Percentiles rank a stretch among this genome's conserved stretches.
Conservation (phyloP, 2,113 vertebrate genomes). For the Muntiacus reevesi region DNA sequence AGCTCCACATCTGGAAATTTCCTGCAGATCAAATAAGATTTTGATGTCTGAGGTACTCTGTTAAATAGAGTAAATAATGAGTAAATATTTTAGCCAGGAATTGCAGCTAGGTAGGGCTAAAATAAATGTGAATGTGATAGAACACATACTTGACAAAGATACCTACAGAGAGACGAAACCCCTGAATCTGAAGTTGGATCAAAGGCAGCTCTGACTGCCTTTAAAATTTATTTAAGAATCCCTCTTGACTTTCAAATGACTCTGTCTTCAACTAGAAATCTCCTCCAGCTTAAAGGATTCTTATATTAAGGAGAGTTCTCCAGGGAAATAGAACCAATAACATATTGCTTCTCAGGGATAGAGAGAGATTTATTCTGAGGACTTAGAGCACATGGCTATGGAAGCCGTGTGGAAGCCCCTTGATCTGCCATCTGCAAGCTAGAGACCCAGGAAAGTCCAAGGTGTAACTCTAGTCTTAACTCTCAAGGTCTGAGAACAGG, state of each 20-base stretch:
- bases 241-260: not conserved
- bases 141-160: not conserved
- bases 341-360: not conserved
- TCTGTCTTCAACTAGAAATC: not conserved
- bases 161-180: not conserved
- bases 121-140: not conserved
- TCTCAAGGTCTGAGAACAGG: not conserved
- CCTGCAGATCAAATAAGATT: not conserved
- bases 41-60: not conserved
- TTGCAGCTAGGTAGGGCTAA: not conserved
- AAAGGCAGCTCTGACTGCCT: not conserved
- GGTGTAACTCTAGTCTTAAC: not conserved
- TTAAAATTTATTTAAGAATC: constrained; percentile 1
- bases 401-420: not conserved
- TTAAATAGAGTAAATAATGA: constrained; percentile 3
- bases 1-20: not conserved
- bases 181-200: not conserved
- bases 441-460: not conserved
- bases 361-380: not conserved
- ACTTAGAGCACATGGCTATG: not conserved
- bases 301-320: not conserved
- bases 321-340: not conserved
- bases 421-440: not conserved
- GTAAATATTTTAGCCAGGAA: constrained; percentile 1
- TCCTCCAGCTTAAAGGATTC: not conserved